Conservation (phyloP, 2,888 invertebrate species). For the Eledona agricola region DNA sequence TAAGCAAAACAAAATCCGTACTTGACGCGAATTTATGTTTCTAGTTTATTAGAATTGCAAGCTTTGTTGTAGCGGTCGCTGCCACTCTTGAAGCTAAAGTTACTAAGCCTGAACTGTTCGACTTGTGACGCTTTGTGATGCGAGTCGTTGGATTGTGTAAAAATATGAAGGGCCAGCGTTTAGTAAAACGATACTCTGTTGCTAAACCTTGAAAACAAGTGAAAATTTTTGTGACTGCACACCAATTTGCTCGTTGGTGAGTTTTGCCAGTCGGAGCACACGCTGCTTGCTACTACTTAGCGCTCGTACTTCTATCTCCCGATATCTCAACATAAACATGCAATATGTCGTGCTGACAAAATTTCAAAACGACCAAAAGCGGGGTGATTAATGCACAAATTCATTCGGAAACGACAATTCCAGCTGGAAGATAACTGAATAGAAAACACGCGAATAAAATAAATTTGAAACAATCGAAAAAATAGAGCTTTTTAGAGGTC, state of each 20-base stretch:
- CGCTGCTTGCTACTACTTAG: too few relatives aligned
- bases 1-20: too few relatives aligned
- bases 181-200: conserved; percentile 1
- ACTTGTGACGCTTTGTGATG: conserved; percentile 18
- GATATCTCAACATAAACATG: conserved; percentile 27
- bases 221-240: too few relatives aligned
- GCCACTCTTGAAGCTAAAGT: conserved; percentile 8
- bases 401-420: conserved; percentile 29
- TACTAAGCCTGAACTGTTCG: conserved; percentile 7
- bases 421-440: conserved; percentile 13
- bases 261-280: too few relatives aligned
- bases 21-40: too few relatives aligned
- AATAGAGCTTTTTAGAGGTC: conserved; percentile 28
- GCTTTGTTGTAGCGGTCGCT: conserved; percentile 6
- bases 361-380: conserved; percentile 26
- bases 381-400: conserved; percentile 31
- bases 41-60: conserved; percentile 20
- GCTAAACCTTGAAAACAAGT: too few relatives aligned
- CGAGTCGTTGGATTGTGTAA: conserved; percentile 11
- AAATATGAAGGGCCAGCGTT: background rate
- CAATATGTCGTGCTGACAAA: conserved; percentile 33
- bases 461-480: conserved; percentile 30
- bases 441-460: conserved; percentile 34
- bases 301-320: conserved; percentile 19
- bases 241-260: too few relatives aligned